A percentile compares a stretch with the other conserved stretches of the same genome.
Evolutionary conservation across 2,888 invertebrate species (phyloP).

Genomic region (Ophion obscuratus): DNA sequence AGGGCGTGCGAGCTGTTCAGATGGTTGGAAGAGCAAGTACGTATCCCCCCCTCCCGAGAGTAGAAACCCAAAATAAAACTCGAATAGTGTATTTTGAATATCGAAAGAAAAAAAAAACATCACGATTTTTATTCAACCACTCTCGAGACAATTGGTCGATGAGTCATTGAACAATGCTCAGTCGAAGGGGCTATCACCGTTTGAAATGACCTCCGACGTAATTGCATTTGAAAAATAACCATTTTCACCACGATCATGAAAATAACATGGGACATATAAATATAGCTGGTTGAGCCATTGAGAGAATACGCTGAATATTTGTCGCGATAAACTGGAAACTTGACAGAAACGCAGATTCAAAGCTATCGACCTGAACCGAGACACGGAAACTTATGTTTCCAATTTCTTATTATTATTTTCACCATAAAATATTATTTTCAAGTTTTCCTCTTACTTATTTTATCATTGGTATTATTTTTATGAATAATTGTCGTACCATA

Average conservation of each 20-base stretch:
- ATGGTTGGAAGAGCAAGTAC: slow-evolving; percentile 99
- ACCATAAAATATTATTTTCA: not conserved
- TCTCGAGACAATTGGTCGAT: slow-evolving; percentile 13
- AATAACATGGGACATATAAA: not conserved
- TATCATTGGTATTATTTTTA: not conserved
- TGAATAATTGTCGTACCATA: not conserved
- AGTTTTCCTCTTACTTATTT: not conserved
- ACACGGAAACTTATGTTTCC: not conserved
- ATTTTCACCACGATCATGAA: not conserved
- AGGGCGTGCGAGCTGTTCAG: slow-evolving; percentile 99
- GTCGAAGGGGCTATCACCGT: slow-evolving; percentile 41
- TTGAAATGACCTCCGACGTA: slow-evolving; percentile 53
- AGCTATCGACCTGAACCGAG: too few species aligned
- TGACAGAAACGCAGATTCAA: not conserved
- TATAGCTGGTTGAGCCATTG: too few species aligned
- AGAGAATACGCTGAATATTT: not conserved
- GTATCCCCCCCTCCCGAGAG: slow-evolving; percentile 87
- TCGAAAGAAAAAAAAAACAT: not conserved
- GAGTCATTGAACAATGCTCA: slow-evolving; percentile 33
- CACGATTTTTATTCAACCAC: slow-evolving; percentile 23
- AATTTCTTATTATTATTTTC: not conserved
- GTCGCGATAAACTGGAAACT: not conserved
- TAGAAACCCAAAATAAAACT: slow-evolving; percentile 71
- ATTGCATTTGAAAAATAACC: not conserved
- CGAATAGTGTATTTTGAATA: slow-evolving; percentile 78